These are phyloP conservation scores for Goniozus legneri DNA, from an alignment of 1,140 invertebrate species.

Conservation along the genomic window DNA sequence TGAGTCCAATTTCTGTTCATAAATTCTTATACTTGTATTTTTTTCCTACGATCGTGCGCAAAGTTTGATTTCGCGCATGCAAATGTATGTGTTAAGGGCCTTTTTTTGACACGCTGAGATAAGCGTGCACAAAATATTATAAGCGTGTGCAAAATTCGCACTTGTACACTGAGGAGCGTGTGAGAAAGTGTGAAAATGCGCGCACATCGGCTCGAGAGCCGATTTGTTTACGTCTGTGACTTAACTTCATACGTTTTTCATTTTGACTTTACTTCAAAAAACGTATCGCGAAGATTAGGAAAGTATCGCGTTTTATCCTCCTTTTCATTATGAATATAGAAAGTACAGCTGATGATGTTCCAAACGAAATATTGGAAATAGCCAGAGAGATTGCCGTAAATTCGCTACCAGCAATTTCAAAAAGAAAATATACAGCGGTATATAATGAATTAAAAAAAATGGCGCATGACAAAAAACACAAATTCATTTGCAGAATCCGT, in stretches of 20 bases:
- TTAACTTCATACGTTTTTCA: background rate
- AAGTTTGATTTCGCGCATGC: too few relatives aligned
- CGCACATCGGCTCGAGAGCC: background rate
- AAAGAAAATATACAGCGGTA: background rate
- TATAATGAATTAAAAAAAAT: background rate
- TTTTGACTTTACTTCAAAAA: background rate
- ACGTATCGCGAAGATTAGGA: too few relatives aligned
- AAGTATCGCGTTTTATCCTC: background rate
- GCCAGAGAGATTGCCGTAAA: background rate
- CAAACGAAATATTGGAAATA: background rate
- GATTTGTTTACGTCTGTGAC: background rate
- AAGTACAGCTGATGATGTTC: background rate
- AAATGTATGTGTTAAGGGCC: too few relatives aligned
- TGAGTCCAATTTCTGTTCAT: too few relatives aligned
- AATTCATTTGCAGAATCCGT: background rate
- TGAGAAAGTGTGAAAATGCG: background rate
- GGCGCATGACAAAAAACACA: background rate
- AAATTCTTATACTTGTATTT: too few relatives aligned
- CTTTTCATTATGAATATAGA: background rate
- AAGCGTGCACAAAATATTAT: too few relatives aligned
- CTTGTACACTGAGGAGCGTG: background rate
- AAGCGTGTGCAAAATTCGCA: background rate
- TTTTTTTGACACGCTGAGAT: too few relatives aligned
- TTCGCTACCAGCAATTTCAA: background rate
- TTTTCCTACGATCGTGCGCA: too few relatives aligned